Evolutionary conservation across 2,113 vertebrate species (phyloP).

Genomic region (Peromyscus polionotus): DNA sequence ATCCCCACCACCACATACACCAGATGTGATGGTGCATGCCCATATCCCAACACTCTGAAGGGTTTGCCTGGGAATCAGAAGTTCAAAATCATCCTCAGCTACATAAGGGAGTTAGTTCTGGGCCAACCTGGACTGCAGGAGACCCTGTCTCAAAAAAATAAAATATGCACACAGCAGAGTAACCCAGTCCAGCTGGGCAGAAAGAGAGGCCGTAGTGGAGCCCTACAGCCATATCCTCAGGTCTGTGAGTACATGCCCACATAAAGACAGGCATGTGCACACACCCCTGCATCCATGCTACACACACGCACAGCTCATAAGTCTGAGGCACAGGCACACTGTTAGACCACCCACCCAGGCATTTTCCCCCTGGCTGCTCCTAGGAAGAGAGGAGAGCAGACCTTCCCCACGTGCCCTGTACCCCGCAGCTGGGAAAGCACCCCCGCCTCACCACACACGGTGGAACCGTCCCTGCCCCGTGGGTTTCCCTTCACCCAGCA

Average conservation of each 20-base stretch:
- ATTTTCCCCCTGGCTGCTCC: neutral
- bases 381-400: neutral
- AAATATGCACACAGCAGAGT: neutral
- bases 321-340: neutral
- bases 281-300: neutral
- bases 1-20: neutral
- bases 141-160: neutral
- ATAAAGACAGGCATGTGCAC: neutral
- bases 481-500: conserved; percentile 24
- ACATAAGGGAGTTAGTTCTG: neutral
- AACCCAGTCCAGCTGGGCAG: neutral
- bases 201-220: neutral
- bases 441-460: neutral
- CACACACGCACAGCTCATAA: neutral
- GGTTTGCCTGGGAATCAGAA: neutral
- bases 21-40: neutral
- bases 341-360: neutral
- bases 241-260: neutral
- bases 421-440: neutral
- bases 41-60: neutral
- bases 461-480: neutral
- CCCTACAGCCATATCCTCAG: neutral
- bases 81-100: neutral
- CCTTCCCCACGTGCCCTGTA: neutral
- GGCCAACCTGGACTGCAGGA: neutral